These are phyloP conservation scores for Anthoptus insignis DNA, from an alignment of 2,888 invertebrate genomes.

Conservation along the genomic window DNA sequence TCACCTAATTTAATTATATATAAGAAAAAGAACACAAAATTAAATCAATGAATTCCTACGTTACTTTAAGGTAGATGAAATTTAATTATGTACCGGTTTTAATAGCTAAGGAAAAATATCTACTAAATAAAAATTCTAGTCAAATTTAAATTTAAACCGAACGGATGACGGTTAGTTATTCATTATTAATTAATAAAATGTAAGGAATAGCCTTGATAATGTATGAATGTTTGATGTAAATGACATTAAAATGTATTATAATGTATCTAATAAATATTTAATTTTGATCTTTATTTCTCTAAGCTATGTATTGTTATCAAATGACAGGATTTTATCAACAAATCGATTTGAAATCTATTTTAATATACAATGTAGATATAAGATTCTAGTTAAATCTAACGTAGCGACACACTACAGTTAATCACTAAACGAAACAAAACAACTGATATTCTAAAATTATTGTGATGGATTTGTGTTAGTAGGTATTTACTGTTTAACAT, in stretches of 20 bases:
- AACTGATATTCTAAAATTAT: constrained; percentile 86
- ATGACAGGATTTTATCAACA: constrained; percentile 83
- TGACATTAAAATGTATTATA: constrained; percentile 33
- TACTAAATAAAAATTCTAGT: constrained; percentile 80
- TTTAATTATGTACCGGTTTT: constrained; percentile 1
- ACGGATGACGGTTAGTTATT: constrained; percentile 29
- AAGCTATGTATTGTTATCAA: constrained; percentile 68
- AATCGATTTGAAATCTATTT: constrained; percentile 74
- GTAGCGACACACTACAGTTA: constrained; percentile 56
- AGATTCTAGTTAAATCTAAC: constrained; percentile 44
- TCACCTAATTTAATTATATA: constrained; percentile 5
- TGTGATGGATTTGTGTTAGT: constrained; percentile 86
- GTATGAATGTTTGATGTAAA: constrained; percentile 28
- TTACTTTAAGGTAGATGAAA: constrained; percentile 22
- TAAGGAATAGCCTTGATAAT: constrained; percentile 38
- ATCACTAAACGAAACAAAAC: constrained; percentile 76
- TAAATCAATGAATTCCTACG: constrained; percentile 18
- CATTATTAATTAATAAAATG: constrained; percentile 31
- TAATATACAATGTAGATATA: constrained; percentile 60
- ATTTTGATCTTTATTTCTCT: constrained; percentile 57
- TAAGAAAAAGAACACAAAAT: constrained; percentile 10
- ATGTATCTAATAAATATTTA: constrained; percentile 29
- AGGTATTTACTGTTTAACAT: constrained; percentile 65
- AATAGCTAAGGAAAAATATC: constrained; percentile 7
- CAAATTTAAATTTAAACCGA: constrained; percentile 74